Evolutionary conservation across 2,797 vertebrate species (phyloP).

Genomic region (Dendrocincla tyrannina): DNA sequence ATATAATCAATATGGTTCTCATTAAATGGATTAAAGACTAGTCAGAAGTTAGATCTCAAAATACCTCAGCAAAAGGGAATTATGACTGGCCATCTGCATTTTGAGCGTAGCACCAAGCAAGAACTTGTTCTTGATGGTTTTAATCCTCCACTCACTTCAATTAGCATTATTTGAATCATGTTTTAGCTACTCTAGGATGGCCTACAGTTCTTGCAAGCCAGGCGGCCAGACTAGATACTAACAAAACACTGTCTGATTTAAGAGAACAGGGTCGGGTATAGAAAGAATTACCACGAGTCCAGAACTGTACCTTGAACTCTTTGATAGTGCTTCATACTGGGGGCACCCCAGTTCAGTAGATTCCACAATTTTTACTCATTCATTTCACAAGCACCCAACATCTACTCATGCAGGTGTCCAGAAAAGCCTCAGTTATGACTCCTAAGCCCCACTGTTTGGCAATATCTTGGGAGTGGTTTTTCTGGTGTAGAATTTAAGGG

Average conservation of each 20-base stretch:
- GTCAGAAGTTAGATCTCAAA: slow-evolving; percentile 5
- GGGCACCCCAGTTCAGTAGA: neutral
- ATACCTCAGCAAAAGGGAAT: slow-evolving; percentile 1
- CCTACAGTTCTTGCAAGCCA: neutral
- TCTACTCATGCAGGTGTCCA: neutral
- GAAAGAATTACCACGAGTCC: neutral
- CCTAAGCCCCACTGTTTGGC: neutral
- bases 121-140: neutral
- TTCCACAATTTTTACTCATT: neutral
- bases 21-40: slow-evolving; percentile 50
- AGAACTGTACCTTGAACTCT: neutral
- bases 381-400: neutral
- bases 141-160: neutral
- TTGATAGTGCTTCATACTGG: neutral
- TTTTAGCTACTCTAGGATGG: neutral
- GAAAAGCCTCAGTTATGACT: neutral
- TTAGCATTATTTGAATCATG: neutral
- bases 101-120: rapidly evolving
- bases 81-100: neutral
- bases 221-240: neutral
- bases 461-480: neutral
- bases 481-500: neutral
- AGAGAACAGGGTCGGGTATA: neutral
- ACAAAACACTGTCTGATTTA: neutral
- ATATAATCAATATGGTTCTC: slow-evolving; percentile 42